phyloP scores from a whole-genome alignment of 2,113 vertebrate species.

The Channa maculata region DNA sequence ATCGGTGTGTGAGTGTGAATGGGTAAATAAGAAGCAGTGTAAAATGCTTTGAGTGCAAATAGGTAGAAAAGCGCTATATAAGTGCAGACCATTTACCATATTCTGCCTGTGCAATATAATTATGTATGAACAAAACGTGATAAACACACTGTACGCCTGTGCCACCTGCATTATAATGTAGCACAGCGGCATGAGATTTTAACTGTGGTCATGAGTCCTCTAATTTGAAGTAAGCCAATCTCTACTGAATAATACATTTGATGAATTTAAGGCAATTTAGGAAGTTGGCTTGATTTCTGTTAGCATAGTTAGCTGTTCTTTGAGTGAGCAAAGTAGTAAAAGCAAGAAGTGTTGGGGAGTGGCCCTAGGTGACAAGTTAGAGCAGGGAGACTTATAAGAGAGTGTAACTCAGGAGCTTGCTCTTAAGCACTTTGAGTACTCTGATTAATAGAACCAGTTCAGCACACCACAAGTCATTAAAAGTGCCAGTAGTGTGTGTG shows the following conservation, averaged over 20 bases:
- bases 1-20: no score
- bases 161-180: slow-evolving; percentile 27
- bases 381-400: slow-evolving; percentile 64
- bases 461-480: slow-evolving; percentile 81
- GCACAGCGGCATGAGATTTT: slow-evolving; percentile 18
- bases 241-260: slow-evolving; percentile 20
- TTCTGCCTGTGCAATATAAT: slow-evolving; percentile 12
- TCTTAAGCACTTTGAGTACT: slow-evolving; percentile 75
- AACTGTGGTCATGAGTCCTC: not conserved
- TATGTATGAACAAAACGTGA: slow-evolving; percentile 20
- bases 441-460: slow-evolving; percentile 82
- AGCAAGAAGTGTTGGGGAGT: slow-evolving; percentile 44
- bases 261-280: slow-evolving; percentile 34
- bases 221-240: not conserved
- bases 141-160: not conserved
- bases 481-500: slow-evolving; percentile 70
- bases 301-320: slow-evolving; percentile 20
- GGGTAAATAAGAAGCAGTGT: no score
- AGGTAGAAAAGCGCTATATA: no score
- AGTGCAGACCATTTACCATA: not conserved
- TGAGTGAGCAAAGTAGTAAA: slow-evolving; percentile 25
- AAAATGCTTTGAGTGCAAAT: no score
- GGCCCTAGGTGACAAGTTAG: slow-evolving; percentile 64
- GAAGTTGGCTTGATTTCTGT: slow-evolving; percentile 28
- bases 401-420: slow-evolving; percentile 71